Percentiles rank a stretch among this genome's conserved stretches.
Conservation (phyloP, 2,797 vertebrate genomes). For the Alauda arvensis region DNA sequence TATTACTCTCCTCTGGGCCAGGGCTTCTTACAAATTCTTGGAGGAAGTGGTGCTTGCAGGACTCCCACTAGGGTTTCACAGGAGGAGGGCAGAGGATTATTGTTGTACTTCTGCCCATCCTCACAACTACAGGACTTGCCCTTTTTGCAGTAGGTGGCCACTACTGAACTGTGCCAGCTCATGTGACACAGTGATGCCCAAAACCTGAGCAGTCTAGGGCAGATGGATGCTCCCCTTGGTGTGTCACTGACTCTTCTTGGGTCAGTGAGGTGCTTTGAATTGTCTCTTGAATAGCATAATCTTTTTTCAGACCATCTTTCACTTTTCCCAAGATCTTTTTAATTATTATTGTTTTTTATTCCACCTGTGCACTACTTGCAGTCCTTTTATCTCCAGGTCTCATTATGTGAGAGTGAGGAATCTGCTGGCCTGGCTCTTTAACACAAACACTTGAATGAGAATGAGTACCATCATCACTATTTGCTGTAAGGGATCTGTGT, state of each 20-base stretch:
- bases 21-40: neutral
- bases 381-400: neutral
- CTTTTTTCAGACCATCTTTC: neutral
- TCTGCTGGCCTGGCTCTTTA: neutral
- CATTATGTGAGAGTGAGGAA: neutral
- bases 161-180: neutral
- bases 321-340: neutral
- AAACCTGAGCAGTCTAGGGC: neutral
- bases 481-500: neutral
- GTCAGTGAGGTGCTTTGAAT: neutral
- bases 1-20: neutral
- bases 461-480: neutral
- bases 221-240: neutral
- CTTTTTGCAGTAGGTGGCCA: neutral
- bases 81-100: neutral
- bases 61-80: neutral
- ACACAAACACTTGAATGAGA: neutral
- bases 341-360: neutral
- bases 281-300: neutral
- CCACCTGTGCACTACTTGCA: neutral
- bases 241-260: neutral
- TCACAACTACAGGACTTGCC: neutral
- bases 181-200: neutral
- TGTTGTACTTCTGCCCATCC: neutral
- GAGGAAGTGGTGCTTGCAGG: neutral